Evolutionary conservation across 2,797 vertebrate genomes (phyloP), one percentile per base, ranked within the genome.

Genomic region (Myotis vivesi): DNA sequence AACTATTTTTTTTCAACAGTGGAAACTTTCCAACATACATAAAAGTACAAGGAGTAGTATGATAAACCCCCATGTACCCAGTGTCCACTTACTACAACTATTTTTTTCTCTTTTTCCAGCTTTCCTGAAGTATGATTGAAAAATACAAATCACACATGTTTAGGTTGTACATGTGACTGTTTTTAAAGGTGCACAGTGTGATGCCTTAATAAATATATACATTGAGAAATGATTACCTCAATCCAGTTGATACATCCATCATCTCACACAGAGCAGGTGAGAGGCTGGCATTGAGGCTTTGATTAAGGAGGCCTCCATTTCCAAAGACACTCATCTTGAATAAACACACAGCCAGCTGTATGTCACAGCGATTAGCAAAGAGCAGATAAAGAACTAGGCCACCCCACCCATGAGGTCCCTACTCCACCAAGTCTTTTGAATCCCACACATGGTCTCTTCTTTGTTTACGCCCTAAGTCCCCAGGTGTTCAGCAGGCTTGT

Each of bases 21-120:
- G 23, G 57, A 66, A 76, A 44, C 33, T 76, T 94, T 77, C 64
- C 57, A 79, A 84, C 4, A 9, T 4, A 69, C 11, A 49, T 9
- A 62, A 71, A 87, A 89, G 33, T 77, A n/a, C 33, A 84, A 36
- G 84, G 44, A 71, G 38, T 20, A 71, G 15, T 22, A 19, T 53
- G 84, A 77, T 4, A 38, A 75, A 59, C 0, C 4, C 16, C 11
- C 17, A 33, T 3, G 6, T 9, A 38, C 22, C 16, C 41, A 59
- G 10, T 20, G 41, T 41, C 51, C 25, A 89, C 20, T 55, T 84
- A 28, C 53, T 51, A 51, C 3, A 69, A 72, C 25, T 71, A 66
- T 59, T 64, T 55, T 81, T 76, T n/a, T n/a, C 16, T 73, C 62
- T 85, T 64, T 51, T 71, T 33, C 84, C 41, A 46, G 36, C 55